Percentiles rank a stretch among this genome's conserved stretches.
phyloP scores from a whole-genome alignment of 2,888 invertebrate species.

The Amphipyra tragopoginis region DNA sequence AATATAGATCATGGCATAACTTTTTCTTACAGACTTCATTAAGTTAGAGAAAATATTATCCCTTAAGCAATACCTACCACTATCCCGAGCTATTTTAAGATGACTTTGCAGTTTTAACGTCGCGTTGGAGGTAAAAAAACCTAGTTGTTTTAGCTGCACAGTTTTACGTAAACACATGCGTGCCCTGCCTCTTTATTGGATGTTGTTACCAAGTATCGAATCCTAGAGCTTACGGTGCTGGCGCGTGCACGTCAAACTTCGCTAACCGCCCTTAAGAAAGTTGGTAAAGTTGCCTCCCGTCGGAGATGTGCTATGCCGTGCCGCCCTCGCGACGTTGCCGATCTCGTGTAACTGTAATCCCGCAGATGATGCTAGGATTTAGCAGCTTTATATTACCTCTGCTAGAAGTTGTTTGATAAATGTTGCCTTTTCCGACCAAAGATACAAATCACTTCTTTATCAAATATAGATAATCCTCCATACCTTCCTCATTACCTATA shows the following conservation, averaged over 20 bases:
- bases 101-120: too few species aligned
- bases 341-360: conserved; percentile 87
- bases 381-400: conserved; percentile 83
- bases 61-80: too few species aligned
- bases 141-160: conserved; percentile 48
- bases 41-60: too few species aligned
- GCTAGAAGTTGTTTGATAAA: conserved; percentile 81
- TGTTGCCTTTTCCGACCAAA: conserved; percentile 66
- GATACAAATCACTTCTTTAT: conserved; percentile 38
- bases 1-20: conserved; percentile 5
- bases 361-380: conserved; percentile 87
- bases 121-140: background rate
- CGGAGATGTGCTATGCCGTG: conserved; percentile 81
- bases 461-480: conserved; percentile 9
- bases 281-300: conserved; percentile 85
- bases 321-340: conserved; percentile 75
- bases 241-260: conserved; percentile 88
- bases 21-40: background rate
- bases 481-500: background rate
- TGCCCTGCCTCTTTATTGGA: conserved; percentile 76
- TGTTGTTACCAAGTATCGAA: conserved; percentile 84
- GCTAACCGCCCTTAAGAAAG: conserved; percentile 88
- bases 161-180: conserved; percentile 65
- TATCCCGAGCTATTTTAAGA: too few species aligned
- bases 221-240: conserved; percentile 85